Conservation (phyloP, 2,888 invertebrate species). For the Ophion ventricosus region DNA sequence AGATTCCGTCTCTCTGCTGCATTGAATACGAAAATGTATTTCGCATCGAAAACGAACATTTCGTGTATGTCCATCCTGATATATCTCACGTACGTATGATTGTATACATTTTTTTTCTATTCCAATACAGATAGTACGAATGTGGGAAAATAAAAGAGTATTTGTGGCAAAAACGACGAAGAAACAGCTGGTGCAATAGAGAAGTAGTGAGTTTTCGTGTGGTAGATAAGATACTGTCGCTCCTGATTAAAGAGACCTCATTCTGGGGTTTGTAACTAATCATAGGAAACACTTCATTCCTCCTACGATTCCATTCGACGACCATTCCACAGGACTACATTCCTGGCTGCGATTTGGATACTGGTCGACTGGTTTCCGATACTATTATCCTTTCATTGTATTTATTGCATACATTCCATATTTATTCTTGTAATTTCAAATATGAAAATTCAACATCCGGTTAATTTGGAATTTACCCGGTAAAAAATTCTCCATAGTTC, state of each 20-base stretch:
- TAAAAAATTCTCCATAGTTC: neutral
- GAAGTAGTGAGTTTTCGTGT: conserved; percentile 7
- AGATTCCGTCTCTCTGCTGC: neutral
- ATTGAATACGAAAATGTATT: neutral
- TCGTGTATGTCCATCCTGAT: too few species aligned
- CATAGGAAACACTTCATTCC: neutral
- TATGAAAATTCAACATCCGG: too few species aligned
- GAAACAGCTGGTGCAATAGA: neutral
- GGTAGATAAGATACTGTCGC: conserved; percentile 64
- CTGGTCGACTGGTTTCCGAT: neutral
- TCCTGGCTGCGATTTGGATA: too few species aligned
- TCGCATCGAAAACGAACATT: neutral
- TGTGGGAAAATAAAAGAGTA: neutral
- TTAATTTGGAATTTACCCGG: too few species aligned
- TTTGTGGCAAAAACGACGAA: neutral
- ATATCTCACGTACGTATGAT: too few species aligned
- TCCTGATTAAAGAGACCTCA: conserved; percentile 47
- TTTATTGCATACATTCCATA: neutral
- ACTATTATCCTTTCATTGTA: neutral
- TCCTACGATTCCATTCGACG: neutral
- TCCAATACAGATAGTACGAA: neutral
- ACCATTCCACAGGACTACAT: too few species aligned
- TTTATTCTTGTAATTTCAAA: neutral
- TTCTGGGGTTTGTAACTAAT: neutral
- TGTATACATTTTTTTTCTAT: too few species aligned